Conservation (phyloP, 2,888 invertebrate genomes). For the Lasioglossum morio region DNA sequence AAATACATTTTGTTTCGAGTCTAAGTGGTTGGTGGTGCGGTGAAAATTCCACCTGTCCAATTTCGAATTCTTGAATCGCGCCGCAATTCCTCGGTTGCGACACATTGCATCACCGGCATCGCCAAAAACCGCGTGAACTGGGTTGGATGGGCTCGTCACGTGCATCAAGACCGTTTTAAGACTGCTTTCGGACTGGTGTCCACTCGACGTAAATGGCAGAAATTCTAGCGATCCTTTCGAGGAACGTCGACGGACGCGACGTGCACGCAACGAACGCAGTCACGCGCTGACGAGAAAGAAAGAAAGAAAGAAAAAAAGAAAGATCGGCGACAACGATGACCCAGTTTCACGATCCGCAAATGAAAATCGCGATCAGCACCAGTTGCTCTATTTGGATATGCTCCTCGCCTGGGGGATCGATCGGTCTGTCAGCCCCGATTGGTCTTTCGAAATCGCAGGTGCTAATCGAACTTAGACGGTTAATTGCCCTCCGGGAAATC, state of each 20-base stretch:
- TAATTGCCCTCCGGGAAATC: conserved; percentile 7
- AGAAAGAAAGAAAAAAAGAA: background rate
- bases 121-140: conserved; percentile 56
- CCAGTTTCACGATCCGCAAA: conserved; percentile 42
- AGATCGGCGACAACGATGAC: conserved; percentile 30
- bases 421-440: background rate
- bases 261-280: background rate
- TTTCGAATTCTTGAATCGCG: background rate
- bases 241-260: background rate
- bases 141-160: conserved; percentile 47
- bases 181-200: background rate
- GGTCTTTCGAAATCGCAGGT: conserved; percentile 29
- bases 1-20: background rate
- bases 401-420: conserved; percentile 4
- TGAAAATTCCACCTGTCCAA: background rate
- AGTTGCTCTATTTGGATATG: background rate
- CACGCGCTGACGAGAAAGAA: background rate
- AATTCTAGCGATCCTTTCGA: conserved; percentile 46
- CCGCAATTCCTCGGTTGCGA: conserved; percentile 27
- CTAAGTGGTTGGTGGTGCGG: background rate
- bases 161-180: conserved; percentile 26
- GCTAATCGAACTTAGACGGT: conserved; percentile 25
- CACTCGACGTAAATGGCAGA: conserved; percentile 25
- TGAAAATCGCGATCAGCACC: conserved; percentile 20
- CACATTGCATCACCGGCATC: conserved; percentile 49